Evolutionary conservation across 1,140 invertebrate species (phyloP).

Genomic region (Macrobrachium rosenbergii): DNA sequence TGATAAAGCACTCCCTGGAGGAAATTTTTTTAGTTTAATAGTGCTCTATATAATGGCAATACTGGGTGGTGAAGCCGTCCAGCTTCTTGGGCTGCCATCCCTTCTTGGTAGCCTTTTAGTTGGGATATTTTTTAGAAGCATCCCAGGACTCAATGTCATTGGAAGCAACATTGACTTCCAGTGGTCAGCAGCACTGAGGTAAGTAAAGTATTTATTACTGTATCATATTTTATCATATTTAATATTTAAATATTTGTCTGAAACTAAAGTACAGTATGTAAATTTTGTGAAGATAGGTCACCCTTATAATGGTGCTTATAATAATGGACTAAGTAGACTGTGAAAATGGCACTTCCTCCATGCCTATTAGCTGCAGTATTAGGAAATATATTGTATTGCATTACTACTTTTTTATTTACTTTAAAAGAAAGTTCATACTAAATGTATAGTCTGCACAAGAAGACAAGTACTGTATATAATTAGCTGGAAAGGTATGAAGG

Average conservation of each 20-base stretch:
- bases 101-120: constrained; percentile 89
- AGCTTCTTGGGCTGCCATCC: constrained; percentile 82
- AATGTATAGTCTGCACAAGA: no score
- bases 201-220: constrained; percentile 48
- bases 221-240: no score
- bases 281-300: no score
- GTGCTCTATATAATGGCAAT: constrained; percentile 60
- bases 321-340: no score
- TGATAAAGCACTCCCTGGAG: constrained; percentile 52
- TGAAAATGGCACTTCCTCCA: no score
- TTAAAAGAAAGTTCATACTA: no score
- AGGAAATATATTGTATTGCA: no score
- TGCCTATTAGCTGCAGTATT: no score
- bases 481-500: no score
- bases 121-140: constrained; percentile 84
- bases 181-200: constrained; percentile 70
- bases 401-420: no score
- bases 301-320: no score
- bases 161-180: constrained; percentile 70
- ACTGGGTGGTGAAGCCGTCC: constrained; percentile 78
- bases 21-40: constrained; percentile 60
- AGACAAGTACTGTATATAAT: no score
- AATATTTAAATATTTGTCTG: not conserved
- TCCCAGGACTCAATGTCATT: constrained; percentile 71
- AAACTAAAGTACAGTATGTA: not conserved